Conservation (phyloP, 2,797 vertebrate species). For the Pangasius sanitwongsei region DNA sequence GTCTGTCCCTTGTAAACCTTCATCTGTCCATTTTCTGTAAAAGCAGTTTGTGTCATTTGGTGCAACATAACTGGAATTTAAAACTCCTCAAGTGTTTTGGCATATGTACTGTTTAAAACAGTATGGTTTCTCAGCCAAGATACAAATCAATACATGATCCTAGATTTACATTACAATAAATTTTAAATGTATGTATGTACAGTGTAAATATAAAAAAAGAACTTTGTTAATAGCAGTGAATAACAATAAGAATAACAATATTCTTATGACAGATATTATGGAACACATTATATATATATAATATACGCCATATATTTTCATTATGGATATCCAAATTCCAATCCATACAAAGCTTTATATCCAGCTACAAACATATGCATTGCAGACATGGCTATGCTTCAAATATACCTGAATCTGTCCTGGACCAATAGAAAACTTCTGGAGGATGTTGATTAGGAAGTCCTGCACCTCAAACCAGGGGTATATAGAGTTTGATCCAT, state of each 20-base stretch:
- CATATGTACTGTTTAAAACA: not conserved
- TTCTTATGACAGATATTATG: not conserved
- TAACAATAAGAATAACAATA: not conserved
- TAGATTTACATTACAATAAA: not conserved
- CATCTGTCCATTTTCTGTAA: not conserved
- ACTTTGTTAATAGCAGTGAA: not conserved
- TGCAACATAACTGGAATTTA: not conserved
- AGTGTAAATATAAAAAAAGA: not conserved
- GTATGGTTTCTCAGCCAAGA: not conserved
- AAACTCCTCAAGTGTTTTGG: not conserved
- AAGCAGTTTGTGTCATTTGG: not conserved
- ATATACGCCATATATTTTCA: not conserved
- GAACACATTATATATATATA: not conserved
- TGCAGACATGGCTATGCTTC: not conserved
- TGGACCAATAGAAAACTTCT: slow-evolving; percentile 91
- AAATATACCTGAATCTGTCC: slow-evolving; percentile 92
- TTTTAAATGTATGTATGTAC: not conserved
- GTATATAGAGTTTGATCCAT: slow-evolving; percentile 98
- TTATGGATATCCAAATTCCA: not conserved
- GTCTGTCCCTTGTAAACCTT: not conserved
- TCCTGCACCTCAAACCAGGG: slow-evolving; percentile 95
- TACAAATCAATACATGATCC: not conserved
- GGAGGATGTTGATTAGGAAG: slow-evolving; percentile 93
- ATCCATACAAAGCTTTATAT: not conserved
- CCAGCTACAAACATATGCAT: not conserved